Conservation (phyloP, 2,113 vertebrate genomes). For the Typhlomys cinereus region DNA sequence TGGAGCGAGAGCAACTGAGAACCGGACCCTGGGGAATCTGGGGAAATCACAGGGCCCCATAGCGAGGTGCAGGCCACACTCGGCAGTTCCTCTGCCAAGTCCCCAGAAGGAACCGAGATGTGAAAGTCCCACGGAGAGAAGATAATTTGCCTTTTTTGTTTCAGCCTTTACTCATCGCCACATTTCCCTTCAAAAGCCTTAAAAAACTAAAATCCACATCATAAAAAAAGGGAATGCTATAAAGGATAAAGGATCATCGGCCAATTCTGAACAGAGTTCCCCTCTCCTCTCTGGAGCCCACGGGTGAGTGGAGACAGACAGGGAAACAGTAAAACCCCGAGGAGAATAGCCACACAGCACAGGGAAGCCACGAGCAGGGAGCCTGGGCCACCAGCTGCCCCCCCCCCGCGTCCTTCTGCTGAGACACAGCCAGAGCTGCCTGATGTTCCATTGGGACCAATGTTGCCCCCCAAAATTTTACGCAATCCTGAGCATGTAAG, state of each 20-base stretch:
- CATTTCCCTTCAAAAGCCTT: constrained; percentile 15
- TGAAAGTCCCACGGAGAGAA: constrained; percentile 36
- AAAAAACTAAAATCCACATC: constrained; percentile 20
- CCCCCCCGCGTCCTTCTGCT: neutral
- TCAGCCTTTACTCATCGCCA: neutral
- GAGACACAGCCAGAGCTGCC: neutral
- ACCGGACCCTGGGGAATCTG: neutral
- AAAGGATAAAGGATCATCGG: neutral
- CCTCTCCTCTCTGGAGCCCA: neutral
- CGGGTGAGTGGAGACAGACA: neutral
- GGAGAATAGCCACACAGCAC: neutral
- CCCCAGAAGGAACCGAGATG: constrained; percentile 32
- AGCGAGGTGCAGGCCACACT: neutral
- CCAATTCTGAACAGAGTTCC: neutral
- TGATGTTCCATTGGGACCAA: neutral
- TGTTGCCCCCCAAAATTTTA: too few species aligned
- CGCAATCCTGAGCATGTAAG: neutral
- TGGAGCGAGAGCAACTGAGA: neutral
- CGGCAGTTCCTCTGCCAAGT: too few species aligned
- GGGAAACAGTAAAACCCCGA: neutral
- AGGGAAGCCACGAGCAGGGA: accelerated
- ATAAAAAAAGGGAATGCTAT: too few species aligned
- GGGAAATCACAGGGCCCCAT: neutral
- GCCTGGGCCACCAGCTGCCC: neutral
- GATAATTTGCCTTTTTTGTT: neutral